These are phyloP conservation scores for Erethizon dorsatum DNA, from an alignment of 2,797 vertebrate genomes.

Conservation along the genomic window DNA sequence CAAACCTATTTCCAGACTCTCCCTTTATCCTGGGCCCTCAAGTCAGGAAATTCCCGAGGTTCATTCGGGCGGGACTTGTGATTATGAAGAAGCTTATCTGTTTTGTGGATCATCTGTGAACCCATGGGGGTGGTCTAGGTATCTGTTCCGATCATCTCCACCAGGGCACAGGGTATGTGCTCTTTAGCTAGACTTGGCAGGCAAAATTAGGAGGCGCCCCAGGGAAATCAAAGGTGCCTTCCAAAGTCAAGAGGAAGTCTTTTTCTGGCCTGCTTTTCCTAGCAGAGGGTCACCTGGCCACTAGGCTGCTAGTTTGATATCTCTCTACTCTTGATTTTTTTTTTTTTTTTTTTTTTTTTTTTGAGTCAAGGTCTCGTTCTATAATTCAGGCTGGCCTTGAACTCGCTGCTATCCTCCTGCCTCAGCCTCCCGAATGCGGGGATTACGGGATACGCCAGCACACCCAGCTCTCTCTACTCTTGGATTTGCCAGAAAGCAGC, in stretches of 20 bases:
- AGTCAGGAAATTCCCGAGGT: not conserved
- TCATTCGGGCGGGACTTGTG: not conserved
- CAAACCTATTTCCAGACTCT: not conserved
- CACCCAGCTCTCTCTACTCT: not conserved
- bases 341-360: not conserved
- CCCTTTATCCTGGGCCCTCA: not conserved
- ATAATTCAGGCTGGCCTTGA: not conserved
- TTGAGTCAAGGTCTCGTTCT: not conserved
- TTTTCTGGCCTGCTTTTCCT: not conserved
- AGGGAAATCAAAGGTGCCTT: not conserved
- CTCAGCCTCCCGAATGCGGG: not conserved
- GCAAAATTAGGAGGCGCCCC: not conserved
- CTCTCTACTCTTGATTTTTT: not conserved
- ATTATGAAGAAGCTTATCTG: conserved; percentile 12
- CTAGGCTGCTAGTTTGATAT: not conserved
- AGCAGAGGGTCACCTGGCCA: not conserved
- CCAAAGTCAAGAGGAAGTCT: not conserved
- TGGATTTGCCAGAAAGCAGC: not conserved
- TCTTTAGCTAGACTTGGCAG: not conserved
- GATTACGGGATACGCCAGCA: not conserved
- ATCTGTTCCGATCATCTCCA: not conserved
- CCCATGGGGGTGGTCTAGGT: not conserved
- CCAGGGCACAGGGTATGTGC: fast-evolving
- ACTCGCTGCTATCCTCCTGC: not conserved
- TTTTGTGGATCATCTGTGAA: not conserved